phyloP scores from a whole-genome alignment of 2,113 vertebrate genomes.

The Tricholaema leucomelas region DNA sequence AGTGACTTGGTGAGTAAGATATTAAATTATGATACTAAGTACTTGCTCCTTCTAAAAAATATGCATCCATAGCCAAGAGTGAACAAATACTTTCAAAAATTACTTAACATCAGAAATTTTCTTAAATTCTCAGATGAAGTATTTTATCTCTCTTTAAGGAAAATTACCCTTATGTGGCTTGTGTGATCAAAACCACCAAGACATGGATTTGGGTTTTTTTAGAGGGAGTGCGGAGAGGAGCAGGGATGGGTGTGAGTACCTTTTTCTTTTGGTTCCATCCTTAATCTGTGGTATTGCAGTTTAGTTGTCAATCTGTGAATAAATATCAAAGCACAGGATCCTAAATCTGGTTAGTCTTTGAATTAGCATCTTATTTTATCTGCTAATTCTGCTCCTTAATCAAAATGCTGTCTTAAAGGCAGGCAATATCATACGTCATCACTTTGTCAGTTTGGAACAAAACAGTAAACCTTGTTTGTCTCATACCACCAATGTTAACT shows the following conservation, averaged over 20 bases:
- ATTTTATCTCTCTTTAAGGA: not conserved
- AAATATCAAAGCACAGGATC: not conserved
- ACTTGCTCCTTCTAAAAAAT: not conserved
- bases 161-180: not conserved
- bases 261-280: not conserved
- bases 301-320: not conserved
- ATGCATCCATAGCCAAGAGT: not conserved
- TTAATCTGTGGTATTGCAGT: not conserved
- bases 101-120: not conserved
- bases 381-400: not conserved
- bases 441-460: not conserved
- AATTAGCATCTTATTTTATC: not conserved
- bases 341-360: not conserved
- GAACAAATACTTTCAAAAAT: not conserved
- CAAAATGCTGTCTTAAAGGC: not conserved
- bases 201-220: not conserved
- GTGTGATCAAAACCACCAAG: not conserved
- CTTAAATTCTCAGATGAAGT: not conserved
- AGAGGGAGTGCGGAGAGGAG: accelerated
- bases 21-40: not conserved
- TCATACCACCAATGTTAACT: not conserved
- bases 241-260: not conserved
- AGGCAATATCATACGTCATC: not conserved
- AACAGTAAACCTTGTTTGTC: not conserved
- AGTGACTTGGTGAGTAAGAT: not conserved